These are phyloP conservation scores for Orestias chungarensis DNA, from an alignment of 2,797 vertebrate species.

Conservation along the genomic window DNA sequence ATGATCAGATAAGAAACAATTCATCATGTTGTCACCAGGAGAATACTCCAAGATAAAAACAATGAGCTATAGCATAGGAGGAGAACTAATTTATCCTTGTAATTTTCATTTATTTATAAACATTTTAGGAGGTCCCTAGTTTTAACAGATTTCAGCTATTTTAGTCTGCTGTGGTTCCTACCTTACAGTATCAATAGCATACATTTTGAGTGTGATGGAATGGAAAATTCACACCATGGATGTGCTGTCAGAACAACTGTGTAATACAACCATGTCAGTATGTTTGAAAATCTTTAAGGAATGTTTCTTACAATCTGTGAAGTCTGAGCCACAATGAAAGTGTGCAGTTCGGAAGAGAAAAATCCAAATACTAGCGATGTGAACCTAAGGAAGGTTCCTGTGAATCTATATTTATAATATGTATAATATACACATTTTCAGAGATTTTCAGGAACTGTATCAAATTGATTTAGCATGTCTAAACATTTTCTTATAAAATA, in stretches of 20 bases:
- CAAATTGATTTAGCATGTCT: background rate
- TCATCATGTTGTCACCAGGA: background rate
- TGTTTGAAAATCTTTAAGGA: background rate
- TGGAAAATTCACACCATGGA: background rate
- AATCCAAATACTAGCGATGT: background rate
- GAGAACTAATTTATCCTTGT: background rate
- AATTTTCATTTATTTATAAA: background rate
- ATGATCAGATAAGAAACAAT: background rate
- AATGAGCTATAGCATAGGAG: background rate
- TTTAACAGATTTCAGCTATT: too few relatives aligned
- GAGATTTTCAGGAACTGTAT: conserved; percentile 1
- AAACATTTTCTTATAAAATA: conserved; percentile 4
- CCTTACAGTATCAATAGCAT: too few relatives aligned
- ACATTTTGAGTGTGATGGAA: background rate
- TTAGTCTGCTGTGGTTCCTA: too few relatives aligned
- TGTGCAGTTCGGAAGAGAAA: background rate
- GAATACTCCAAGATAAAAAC: background rate
- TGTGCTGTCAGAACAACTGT: background rate
- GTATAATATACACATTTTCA: background rate
- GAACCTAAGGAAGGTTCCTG: background rate
- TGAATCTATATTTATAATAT: background rate
- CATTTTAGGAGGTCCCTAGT: too few relatives aligned
- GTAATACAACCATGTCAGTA: background rate
- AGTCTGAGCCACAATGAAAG: background rate
- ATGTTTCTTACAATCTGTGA: background rate